phyloP scores from a whole-genome alignment of 2,113 vertebrate genomes.

The Pluvianellus socialis region DNA sequence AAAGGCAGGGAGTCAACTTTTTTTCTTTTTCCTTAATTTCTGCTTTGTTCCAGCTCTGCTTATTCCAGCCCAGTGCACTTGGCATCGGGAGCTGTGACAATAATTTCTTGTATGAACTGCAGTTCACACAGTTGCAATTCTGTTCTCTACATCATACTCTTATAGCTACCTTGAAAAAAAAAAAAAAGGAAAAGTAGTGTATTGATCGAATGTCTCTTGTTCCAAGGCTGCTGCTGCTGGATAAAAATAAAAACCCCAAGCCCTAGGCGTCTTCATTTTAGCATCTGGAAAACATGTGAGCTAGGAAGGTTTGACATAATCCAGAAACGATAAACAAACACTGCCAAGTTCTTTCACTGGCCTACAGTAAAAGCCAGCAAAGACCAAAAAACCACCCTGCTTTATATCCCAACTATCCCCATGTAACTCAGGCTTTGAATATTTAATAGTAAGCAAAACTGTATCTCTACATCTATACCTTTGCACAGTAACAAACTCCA shows the following conservation, averaged over 20 bases:
- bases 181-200: not conserved
- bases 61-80: not conserved
- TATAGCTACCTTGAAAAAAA: not conserved
- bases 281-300: conserved; percentile 26
- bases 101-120: not conserved
- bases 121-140: not conserved
- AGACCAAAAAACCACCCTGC: not conserved
- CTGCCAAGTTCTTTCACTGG: conserved; percentile 20
- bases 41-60: not conserved
- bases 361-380: not conserved
- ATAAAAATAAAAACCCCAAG: not conserved
- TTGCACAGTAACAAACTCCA: not conserved
- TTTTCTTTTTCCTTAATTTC: not conserved
- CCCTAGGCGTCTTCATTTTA: not conserved
- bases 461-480: not conserved
- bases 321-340: not conserved
- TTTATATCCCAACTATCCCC: not conserved
- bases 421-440: not conserved
- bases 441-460: not conserved
- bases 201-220: not conserved
- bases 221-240: not conserved
- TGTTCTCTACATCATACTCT: not conserved
- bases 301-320: not conserved
- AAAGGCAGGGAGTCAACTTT: not conserved
- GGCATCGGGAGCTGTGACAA: not conserved